These are phyloP conservation scores for Ophiodon elongatus DNA, from an alignment of 2,113 vertebrate species.

Conservation along the genomic window DNA sequence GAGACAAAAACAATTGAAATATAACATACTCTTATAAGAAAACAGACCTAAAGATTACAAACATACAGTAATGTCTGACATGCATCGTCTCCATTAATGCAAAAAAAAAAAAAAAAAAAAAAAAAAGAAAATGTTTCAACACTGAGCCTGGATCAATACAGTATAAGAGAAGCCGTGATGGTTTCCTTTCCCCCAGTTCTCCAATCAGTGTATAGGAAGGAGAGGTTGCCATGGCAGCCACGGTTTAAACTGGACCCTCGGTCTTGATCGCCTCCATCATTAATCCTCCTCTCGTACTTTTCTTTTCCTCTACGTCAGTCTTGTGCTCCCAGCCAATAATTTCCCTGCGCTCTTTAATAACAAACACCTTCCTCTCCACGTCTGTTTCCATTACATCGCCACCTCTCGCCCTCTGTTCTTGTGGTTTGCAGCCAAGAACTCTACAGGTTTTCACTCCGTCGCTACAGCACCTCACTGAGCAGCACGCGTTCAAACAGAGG, in stretches of 20 bases:
- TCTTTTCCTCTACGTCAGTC: slow-evolving; percentile 24
- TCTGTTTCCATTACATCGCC: slow-evolving; percentile 18
- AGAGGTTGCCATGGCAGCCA: slow-evolving; percentile 65
- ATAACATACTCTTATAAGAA: background rate
- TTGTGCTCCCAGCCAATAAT: slow-evolving; percentile 24
- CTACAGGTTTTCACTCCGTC: slow-evolving; percentile 32
- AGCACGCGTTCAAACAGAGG: slow-evolving; percentile 16
- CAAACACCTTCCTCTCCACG: slow-evolving; percentile 33
- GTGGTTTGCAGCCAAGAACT: slow-evolving; percentile 25
- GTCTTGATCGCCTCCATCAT: slow-evolving; percentile 33
- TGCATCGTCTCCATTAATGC: background rate
- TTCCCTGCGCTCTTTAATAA: slow-evolving; percentile 38
- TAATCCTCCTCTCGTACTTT: slow-evolving; percentile 31
- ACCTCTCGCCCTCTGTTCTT: slow-evolving; percentile 27
- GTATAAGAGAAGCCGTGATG: background rate
- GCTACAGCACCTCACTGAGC: slow-evolving; percentile 36
- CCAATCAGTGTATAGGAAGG: slow-evolving; percentile 35
- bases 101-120: background rate
- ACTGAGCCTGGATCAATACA: background rate
- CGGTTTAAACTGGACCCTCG: slow-evolving; percentile 35
- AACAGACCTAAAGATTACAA: background rate
- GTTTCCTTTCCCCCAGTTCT: slow-evolving; percentile 1
- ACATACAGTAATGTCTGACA: background rate
- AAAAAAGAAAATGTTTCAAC: background rate
- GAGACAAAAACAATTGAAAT: slow-evolving; percentile 16